A percentile compares a stretch with the other conserved stretches of the same genome.
phyloP scores from a whole-genome alignment of 2,113 vertebrate genomes.

The Paratilapia polleni region DNA sequence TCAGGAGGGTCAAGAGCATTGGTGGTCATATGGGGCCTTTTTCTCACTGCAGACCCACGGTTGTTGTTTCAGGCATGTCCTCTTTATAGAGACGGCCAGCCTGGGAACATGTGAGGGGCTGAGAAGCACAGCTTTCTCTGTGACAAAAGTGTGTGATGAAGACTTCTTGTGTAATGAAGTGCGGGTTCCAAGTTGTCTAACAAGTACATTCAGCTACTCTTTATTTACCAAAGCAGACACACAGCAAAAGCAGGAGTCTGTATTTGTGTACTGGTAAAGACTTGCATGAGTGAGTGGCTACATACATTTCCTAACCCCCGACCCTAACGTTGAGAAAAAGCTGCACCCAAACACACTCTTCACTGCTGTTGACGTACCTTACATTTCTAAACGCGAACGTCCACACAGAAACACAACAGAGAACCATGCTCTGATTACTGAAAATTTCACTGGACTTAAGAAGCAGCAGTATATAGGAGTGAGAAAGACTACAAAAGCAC shows the following conservation, averaged over 20 bases:
- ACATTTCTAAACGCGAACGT: not conserved
- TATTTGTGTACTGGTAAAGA: not conserved
- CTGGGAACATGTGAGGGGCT: constrained; percentile 39
- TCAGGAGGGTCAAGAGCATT: constrained; percentile 61
- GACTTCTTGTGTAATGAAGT: constrained; percentile 27
- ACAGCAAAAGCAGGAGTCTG: not conserved
- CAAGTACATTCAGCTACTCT: constrained; percentile 8
- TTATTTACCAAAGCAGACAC: not conserved
- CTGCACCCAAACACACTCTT: constrained; percentile 26
- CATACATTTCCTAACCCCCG: constrained; percentile 38
- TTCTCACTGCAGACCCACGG: constrained; percentile 58
- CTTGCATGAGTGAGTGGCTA: constrained; percentile 1
- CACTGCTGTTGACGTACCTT: not conserved
- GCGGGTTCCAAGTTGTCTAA: not conserved
- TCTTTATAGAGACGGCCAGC: constrained; percentile 60
- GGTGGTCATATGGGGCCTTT: constrained; percentile 79
- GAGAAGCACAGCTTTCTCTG: constrained; percentile 8
- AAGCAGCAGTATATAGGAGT: too few species aligned
- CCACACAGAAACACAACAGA: not conserved
- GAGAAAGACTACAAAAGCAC: too few species aligned
- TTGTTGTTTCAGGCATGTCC: constrained; percentile 90
- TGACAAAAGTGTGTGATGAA: constrained; percentile 27
- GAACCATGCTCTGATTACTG: not conserved
- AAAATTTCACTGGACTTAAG: not conserved
- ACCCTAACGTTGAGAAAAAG: constrained; percentile 34